Evolutionary conservation across 2,888 invertebrate genomes (phyloP), one percentile per base, ranked within the genome.

Genomic region (Drosophila neotestacea): DNA sequence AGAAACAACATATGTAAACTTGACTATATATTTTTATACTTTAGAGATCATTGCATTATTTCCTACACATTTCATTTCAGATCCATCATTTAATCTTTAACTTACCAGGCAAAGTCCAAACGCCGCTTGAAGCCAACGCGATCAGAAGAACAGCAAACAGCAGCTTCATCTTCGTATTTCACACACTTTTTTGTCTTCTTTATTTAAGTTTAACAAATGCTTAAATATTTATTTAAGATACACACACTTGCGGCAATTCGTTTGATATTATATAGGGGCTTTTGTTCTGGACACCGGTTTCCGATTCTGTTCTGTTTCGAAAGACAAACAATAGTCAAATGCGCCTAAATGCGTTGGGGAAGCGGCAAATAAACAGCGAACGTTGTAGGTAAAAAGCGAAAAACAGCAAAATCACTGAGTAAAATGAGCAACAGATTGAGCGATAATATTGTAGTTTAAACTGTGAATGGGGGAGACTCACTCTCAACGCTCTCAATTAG

Each of bases 91-190:
- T 16, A 4, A 34, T 32, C 38, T 74, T 58, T 54, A 64, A 90
- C 92, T 92, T 71, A 92, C 92, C 92, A 82, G 92, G 92, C 81
- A 92, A 80, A 61, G 91, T 85, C 56, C 87, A 86, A 66, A 89
- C 90, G 60, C 86, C 88, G 78, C 85, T 88, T 64, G 91, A 77
- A 78, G 91, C 88, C 78, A 92, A 62, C 39, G 80, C 77, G 77
- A 85, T 88, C 72, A 90, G 72, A 56, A 92, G 66, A 79, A 90
- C 75, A 72, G 84, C 85, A 65, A 88, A 76, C 56, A 91, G 70
- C 64, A 90, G 83, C 81, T 92, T 92, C 92, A 92, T 92, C 70
- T 79, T 80, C 10, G 11, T 22, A 42, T 58, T 74, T 75, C 59
- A 54, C 60, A 62, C 66, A 63, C 28, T 51, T 70, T 56, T 44